Evolutionary conservation across 2,888 invertebrate species (phyloP), one percentile per base, ranked within the genome.

Genomic region (Ecliptopera silaceata): DNA sequence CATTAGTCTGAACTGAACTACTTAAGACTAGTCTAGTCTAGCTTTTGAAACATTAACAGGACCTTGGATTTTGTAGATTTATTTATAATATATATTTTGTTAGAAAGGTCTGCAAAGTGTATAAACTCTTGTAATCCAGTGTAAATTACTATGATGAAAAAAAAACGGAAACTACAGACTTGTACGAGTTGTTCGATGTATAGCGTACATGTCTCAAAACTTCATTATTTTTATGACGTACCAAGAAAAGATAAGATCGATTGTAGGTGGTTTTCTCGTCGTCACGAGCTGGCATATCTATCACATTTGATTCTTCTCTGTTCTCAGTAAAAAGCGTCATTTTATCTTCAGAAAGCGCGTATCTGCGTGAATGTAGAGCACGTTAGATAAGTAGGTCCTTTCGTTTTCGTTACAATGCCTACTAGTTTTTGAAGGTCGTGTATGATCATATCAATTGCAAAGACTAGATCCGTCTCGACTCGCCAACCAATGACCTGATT

Each of bases 1-100:
- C 84, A 84, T 79, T 85, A 84, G 79, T 76, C 74, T 12, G 42
- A 52, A 66, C 39, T n/a, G n/a, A n/a, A 62, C 29, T n/a, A 61
- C 55, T 55, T 22, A 69, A 69, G 65, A 66, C 57, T 55, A 65
- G 66, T 72, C 69, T 61, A 64, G 63, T 46, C 31, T 46, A 36
- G 34, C 15, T 43, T 36, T 36, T 36, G 36, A 8, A 36, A 15
- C 15, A 26, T 8, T 8, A 15, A 3, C 8, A 36, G 10, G 36
- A 36, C 36, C 13, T 10, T 15, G 13, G 10, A 26, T 26, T 8
- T 26, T 5, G 26, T 26, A 26, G 26, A 6, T 26, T 34, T 36
- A 8, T 6, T 13, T 15, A 15, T 15, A 36, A 36, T 36, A 36
- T 15, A 10, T 6, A 34, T 34, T 34, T 6, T 36, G 10, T 39